Percentiles rank a stretch among this genome's conserved stretches.
Conservation (phyloP, 64 coral and sea anemone species). For the Hydrozoanthus tunicans region DNA sequence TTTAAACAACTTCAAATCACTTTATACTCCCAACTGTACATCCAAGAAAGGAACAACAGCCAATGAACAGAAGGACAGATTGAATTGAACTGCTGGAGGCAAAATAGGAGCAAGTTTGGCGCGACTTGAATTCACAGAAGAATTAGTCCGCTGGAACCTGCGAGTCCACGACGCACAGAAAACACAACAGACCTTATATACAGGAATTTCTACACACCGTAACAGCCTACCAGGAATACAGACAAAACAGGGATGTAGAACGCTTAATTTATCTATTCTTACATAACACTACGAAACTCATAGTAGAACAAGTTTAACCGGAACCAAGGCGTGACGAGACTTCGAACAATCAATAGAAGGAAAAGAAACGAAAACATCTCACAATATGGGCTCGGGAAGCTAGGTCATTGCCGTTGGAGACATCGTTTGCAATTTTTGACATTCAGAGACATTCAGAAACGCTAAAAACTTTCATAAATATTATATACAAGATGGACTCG, state of each 20-base stretch:
- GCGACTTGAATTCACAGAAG: background rate
- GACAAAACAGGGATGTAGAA: conserved; percentile 12
- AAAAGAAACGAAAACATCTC: conserved; percentile 9
- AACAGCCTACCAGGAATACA: conserved; percentile 22
- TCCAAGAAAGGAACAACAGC: background rate
- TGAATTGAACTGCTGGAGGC: background rate
- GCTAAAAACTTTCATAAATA: background rate
- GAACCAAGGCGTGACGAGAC: background rate
- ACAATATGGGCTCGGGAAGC: background rate
- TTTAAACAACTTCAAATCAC: conserved; percentile 23
- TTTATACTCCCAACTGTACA: conserved; percentile 17
- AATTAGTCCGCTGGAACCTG: background rate
- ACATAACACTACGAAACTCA: conserved; percentile 8
- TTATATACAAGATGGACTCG: too few relatives aligned
- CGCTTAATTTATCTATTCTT: conserved; percentile 20
- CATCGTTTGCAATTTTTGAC: conserved; percentile 7
- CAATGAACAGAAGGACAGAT: conserved; percentile 19
- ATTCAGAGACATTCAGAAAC: background rate
- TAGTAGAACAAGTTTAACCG: conserved; percentile 7
- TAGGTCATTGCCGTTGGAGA: background rate
- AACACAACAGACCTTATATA: background rate
- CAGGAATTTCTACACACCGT: conserved; percentile 31
- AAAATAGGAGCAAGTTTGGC: conserved; percentile 11
- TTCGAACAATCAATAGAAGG: conserved; percentile 24
- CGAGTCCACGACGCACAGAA: background rate